These are phyloP conservation scores for Drosophila athabasca DNA, from an alignment of 1,140 invertebrate species.

Conservation along the genomic window DNA sequence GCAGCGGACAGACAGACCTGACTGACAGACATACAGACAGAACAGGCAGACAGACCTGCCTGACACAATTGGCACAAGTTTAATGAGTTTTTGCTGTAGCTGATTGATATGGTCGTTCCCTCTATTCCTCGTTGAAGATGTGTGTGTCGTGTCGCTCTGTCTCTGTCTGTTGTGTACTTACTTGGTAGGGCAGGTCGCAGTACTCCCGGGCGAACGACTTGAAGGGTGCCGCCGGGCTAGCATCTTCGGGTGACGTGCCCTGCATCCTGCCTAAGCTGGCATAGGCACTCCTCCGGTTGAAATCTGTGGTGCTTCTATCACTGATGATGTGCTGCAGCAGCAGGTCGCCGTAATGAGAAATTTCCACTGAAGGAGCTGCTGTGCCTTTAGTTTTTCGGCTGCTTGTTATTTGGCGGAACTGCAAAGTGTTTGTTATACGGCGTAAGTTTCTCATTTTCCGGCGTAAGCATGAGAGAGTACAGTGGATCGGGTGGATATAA, in stretches of 20 bases:
- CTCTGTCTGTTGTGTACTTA: conserved; percentile 47
- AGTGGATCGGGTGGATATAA: too few species aligned
- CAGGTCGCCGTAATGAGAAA: conserved; percentile 5
- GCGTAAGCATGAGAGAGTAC: conserved; percentile 22
- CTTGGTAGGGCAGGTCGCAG: conserved; percentile 60
- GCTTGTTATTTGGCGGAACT: conserved; percentile 50
- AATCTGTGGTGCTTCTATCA: conserved; percentile 10
- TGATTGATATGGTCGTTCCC: conserved; percentile 61
- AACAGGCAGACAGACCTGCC: conserved; percentile 5
- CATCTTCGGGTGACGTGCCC: conserved; percentile 50
- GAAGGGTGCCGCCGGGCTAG: conserved; percentile 16
- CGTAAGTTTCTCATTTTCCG: conserved; percentile 59
- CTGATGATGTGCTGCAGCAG: conserved; percentile 29
- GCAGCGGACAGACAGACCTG: too few species aligned
- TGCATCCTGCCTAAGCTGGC: conserved; percentile 58
- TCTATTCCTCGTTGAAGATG: conserved; percentile 6
- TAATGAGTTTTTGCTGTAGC: conserved; percentile 71
- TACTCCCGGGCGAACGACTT: conserved; percentile 55
- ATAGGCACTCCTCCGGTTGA: conserved; percentile 30
- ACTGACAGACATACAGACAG: too few species aligned
- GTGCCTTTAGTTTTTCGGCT: conserved; percentile 26
- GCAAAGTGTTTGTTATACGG: conserved; percentile 61
- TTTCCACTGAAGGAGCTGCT: conserved; percentile 17
- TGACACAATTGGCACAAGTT: conserved; percentile 68
- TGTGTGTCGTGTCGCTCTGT: background rate